Evolutionary conservation across 2,888 invertebrate species (phyloP).

Genomic region (Idaea dimidiata): DNA sequence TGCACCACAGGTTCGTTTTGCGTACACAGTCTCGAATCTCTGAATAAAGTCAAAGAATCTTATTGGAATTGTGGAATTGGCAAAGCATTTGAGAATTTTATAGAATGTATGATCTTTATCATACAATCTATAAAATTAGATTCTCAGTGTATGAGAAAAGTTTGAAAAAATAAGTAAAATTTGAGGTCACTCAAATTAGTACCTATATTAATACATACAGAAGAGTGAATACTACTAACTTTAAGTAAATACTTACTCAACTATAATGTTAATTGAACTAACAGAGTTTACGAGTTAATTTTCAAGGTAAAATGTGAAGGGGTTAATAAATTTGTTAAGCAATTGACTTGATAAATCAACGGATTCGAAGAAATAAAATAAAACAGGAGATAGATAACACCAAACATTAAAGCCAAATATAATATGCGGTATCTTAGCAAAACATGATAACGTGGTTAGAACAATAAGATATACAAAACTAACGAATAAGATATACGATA

Average conservation of each 20-base stretch:
- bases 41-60: slow-evolving; percentile 1
- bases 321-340: slow-evolving; percentile 35
- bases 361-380: slow-evolving; percentile 24
- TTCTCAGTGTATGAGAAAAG: too few relatives aligned
- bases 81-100: neutral
- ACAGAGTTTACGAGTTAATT: slow-evolving; percentile 45
- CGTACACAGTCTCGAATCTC: neutral
- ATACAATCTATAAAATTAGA: too few relatives aligned
- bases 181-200: too few relatives aligned
- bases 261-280: slow-evolving; percentile 25
- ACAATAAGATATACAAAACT: slow-evolving; percentile 4
- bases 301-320: slow-evolving; percentile 67
- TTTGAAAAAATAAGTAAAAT: too few relatives aligned
- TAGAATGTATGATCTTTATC: too few relatives aligned
- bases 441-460: slow-evolving; percentile 28
- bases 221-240: slow-evolving; percentile 30
- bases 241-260: slow-evolving; percentile 30
- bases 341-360: slow-evolving; percentile 35
- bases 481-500: neutral
- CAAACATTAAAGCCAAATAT: slow-evolving; percentile 19
- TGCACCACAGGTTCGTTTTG: slow-evolving; percentile 65
- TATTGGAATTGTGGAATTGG: slow-evolving; percentile 8
- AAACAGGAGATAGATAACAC: slow-evolving; percentile 20
- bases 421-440: slow-evolving; percentile 29
- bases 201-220: too few relatives aligned